These are phyloP conservation scores for Catocala fraxini DNA, from an alignment of 2,888 invertebrate genomes.

Conservation along the genomic window DNA sequence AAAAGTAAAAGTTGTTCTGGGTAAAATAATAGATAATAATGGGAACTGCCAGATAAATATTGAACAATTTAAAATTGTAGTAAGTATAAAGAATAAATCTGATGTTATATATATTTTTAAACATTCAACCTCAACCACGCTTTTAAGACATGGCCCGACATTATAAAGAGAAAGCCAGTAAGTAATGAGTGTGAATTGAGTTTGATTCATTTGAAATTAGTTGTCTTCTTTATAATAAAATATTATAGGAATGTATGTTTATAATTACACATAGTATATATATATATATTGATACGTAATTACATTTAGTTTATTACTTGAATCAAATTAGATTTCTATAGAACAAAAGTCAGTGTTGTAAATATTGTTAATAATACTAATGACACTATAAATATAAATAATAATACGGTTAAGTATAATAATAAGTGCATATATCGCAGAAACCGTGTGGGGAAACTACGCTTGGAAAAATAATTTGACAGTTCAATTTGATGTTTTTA, in stretches of 20 bases:
- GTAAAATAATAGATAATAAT: constrained; percentile 43
- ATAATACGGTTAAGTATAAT: constrained; percentile 47
- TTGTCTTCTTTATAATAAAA: constrained; percentile 23
- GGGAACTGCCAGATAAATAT: constrained; percentile 68
- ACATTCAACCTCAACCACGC: not conserved
- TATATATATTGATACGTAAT: constrained; percentile 21
- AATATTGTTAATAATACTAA: constrained; percentile 65
- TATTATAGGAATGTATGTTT: constrained; percentile 21
- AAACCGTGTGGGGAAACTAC: constrained; percentile 87
- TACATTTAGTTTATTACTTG: constrained; percentile 27
- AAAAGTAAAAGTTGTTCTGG: constrained; percentile 25
- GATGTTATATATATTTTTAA: constrained; percentile 9
- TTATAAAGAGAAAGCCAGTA: not conserved
- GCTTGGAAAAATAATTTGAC: constrained; percentile 84
- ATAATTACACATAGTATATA: constrained; percentile 19
- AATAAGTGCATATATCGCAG: constrained; percentile 67
- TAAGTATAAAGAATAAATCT: constrained; percentile 8
- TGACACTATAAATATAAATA: constrained; percentile 51
- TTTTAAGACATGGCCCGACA: not conserved
- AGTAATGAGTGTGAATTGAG: not conserved
- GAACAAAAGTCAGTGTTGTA: constrained; percentile 67
- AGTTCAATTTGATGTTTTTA: constrained; percentile 77
- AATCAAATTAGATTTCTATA: constrained; percentile 41
- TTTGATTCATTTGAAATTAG: constrained; percentile 23
- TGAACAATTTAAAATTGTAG: constrained; percentile 20